Base-by-base conservation (phyloP, 2,113 vertebrate species). In the Pteropus alecto region DNA sequence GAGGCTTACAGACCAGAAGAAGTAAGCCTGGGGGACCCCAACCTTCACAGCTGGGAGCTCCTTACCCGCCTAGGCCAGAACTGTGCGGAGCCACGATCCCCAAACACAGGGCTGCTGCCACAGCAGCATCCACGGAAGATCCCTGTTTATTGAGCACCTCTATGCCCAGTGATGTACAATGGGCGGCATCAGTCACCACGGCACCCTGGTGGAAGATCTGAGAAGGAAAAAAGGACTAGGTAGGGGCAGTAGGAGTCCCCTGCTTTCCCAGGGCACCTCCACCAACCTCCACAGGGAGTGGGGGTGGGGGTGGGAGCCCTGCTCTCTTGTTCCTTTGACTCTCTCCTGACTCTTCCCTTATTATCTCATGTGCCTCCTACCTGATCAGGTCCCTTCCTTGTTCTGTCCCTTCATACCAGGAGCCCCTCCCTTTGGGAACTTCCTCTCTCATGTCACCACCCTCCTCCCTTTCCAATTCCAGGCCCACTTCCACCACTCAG, bases 41-140 rank as follows among this genome's bases (percentile, higher is more conserved):
- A 60, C 30, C 43, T 65, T n/a, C 68, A 61, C n/a, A 95, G 19
- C 60, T 35, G 38, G 41, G 76, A 65, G 48, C 48, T 70, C 98
- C 99, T 97, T 98, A 99, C 99, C 99, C 99, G 56, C 99, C 99
- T 9, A 99, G 98, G 38, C 99, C 99, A 1, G 99, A 99, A 0
- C 98, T 99, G 98, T 99, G 99, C 0, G 99, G 99, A 96, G 99
- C 99, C 92, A 99, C 98, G 3, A 99, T 98, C 60, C 99, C 99
- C 0, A 99, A 98, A 68, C 99, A 99, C 95, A 99, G 98, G 43
- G 99, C 99, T 0, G 99, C 99, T 51, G 99, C 96, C 7, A 99
- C 99, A 83, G 99, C 99, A 0, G 99, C 99, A 0, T 99, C 99
- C 58, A 99, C 99, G 0, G 99, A 99, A 98, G 99, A 99, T 33